These are phyloP conservation scores for Kuschelorhynchus macadamiae DNA, from an alignment of 2,888 invertebrate species.

Conservation along the genomic window DNA sequence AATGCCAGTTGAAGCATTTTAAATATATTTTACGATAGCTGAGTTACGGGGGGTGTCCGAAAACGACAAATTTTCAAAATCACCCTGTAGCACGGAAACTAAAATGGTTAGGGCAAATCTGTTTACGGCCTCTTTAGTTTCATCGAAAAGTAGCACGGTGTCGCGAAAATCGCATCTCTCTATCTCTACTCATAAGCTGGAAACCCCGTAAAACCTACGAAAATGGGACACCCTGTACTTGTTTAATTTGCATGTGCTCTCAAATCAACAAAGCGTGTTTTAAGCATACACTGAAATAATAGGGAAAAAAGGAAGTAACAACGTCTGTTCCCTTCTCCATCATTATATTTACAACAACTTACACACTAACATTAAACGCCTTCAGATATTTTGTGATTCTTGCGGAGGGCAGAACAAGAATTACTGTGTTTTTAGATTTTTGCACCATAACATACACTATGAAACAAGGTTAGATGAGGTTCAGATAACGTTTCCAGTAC, in stretches of 20 bases:
- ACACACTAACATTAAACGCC: conserved; percentile 7
- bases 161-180: too few relatives aligned
- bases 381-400: conserved; percentile 22
- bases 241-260: conserved; percentile 1
- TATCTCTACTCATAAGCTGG: too few relatives aligned
- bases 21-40: too few relatives aligned
- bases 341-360: conserved; percentile 23
- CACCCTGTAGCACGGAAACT: too few relatives aligned
- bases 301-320: conserved; percentile 19
- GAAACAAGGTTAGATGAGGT: conserved; percentile 17
- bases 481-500: conserved; percentile 16
- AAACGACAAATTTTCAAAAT: too few relatives aligned
- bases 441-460: conserved; percentile 8
- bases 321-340: conserved; percentile 16
- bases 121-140: too few relatives aligned
- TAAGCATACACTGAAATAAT: conserved; percentile 13
- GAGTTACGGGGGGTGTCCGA: too few relatives aligned
- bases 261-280: conserved; percentile 18
- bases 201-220: too few relatives aligned
- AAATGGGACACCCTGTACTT: not conserved
- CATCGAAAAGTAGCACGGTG: too few relatives aligned
- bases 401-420: conserved; percentile 2
- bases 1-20: too few relatives aligned
- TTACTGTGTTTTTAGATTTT: conserved; percentile 7
- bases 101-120: too few relatives aligned